A percentile compares a stretch with the other conserved stretches of the same genome.
Conservation (phyloP, 1,140 invertebrate genomes). For the Drosophila murphyi region DNA sequence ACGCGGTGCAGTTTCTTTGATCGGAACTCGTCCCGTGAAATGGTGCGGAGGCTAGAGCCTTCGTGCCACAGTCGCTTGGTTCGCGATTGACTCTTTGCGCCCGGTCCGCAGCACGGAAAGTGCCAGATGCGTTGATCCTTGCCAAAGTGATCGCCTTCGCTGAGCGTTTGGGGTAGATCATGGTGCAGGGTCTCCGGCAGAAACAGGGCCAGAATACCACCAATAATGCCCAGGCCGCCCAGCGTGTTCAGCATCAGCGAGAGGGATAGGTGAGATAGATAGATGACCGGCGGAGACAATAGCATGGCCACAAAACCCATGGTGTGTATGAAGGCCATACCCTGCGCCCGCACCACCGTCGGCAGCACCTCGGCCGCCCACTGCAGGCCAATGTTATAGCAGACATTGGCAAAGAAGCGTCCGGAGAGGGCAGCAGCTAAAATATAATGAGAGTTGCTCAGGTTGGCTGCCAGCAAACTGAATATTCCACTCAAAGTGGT, state of each 20-base stretch:
- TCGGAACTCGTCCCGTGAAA: constrained; percentile 86
- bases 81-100: background rate
- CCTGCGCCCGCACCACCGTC: constrained; percentile 93
- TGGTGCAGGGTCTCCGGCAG: constrained; percentile 93
- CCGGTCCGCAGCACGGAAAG: constrained; percentile 87
- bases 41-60: constrained; percentile 61
- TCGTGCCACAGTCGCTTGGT: constrained; percentile 35
- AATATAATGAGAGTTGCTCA: constrained; percentile 87
- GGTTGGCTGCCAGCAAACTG: constrained; percentile 89
- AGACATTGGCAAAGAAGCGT: constrained; percentile 93
- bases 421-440: constrained; percentile 91
- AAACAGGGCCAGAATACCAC: constrained; percentile 90
- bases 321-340: constrained; percentile 93
- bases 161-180: constrained; percentile 92
- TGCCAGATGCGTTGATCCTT: constrained; percentile 91
- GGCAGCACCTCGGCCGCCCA: constrained; percentile 94
- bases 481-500: constrained; percentile 92
- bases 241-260: constrained; percentile 90
- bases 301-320: constrained; percentile 94
- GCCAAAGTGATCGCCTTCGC: constrained; percentile 93
- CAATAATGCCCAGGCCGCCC: constrained; percentile 89
- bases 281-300: constrained; percentile 92
- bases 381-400: constrained; percentile 95
- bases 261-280: constrained; percentile 89
- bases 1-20: constrained; percentile 43